A percentile compares a stretch with the other conserved stretches of the same genome.
These are phyloP conservation scores for Anguilla anguilla DNA, from an alignment of 2,797 vertebrate species.

Conservation along the genomic window DNA sequence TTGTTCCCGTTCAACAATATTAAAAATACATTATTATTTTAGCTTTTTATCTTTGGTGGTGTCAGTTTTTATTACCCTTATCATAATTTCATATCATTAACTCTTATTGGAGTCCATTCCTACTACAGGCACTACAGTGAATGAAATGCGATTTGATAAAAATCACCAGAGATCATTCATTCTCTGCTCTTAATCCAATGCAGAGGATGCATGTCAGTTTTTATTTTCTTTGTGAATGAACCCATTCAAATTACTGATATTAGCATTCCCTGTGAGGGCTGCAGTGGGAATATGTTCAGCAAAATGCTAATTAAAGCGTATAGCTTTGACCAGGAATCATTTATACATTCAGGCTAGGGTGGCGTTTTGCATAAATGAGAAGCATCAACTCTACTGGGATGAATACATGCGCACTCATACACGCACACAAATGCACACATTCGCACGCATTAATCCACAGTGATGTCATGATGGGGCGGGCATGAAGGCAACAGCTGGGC, in stretches of 20 bases:
- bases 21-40: conserved; percentile 3
- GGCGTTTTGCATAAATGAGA: conserved; percentile 3
- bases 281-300: conserved; percentile 21
- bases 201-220: conserved; percentile 39
- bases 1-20: background rate
- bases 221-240: conserved; percentile 43
- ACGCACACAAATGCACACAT: conserved; percentile 25
- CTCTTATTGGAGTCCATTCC: background rate
- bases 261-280: conserved; percentile 34
- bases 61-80: background rate
- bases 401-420: conserved; percentile 29
- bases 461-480: background rate
- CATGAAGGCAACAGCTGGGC: background rate
- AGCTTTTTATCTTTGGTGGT: background rate
- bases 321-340: conserved; percentile 19
- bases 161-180: conserved; percentile 31
- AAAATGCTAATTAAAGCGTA: conserved; percentile 30
- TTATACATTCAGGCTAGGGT: conserved; percentile 41
- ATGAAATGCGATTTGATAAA: background rate
- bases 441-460: background rate
- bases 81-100: background rate
- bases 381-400: background rate
- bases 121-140: background rate
- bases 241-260: conserved; percentile 35
- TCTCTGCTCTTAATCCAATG: conserved; percentile 41